Percentiles rank a stretch among this genome's conserved stretches.
These are phyloP conservation scores for Pocillopora grandis DNA, from an alignment of 92 coral and sea anemone species.

Conservation along the genomic window DNA sequence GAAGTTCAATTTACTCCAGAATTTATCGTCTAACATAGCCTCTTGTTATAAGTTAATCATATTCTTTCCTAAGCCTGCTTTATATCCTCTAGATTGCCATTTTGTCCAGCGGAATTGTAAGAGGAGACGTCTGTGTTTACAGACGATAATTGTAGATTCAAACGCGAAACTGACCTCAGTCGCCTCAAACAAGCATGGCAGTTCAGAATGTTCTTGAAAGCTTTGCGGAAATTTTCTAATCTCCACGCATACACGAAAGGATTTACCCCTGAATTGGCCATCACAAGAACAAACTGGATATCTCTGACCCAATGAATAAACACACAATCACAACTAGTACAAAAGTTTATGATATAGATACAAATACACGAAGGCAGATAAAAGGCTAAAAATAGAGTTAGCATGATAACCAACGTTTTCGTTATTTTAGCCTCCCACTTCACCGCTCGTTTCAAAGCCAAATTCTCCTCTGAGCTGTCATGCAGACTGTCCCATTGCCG, in stretches of 20 bases:
- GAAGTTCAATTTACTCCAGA: not conserved
- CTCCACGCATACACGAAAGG: conserved; percentile 58
- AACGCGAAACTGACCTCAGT: conserved; percentile 17
- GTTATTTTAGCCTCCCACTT: conserved; percentile 54
- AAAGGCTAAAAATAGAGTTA: conserved; percentile 34
- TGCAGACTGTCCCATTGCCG: conserved; percentile 37
- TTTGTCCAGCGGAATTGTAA: not conserved
- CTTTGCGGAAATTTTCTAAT: conserved; percentile 38
- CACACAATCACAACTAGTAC: conserved; percentile 45
- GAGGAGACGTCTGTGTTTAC: not conserved
- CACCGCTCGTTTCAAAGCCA: conserved; percentile 39
- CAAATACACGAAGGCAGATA: conserved; percentile 50
- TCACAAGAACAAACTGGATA: conserved; percentile 41
- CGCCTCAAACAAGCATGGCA: conserved; percentile 4
- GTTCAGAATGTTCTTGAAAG: conserved; percentile 25
- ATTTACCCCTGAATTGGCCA: conserved; percentile 51
- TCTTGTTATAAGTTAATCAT: not conserved
- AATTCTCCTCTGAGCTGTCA: conserved; percentile 43
- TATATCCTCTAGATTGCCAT: not conserved
- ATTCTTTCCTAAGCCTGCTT: not conserved
- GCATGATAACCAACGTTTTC: conserved; percentile 32
- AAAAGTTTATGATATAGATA: conserved; percentile 43
- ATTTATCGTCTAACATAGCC: not conserved
- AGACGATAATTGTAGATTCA: not conserved
- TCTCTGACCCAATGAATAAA: conserved; percentile 54